Evolutionary conservation across 2,888 invertebrate species (phyloP), one percentile per base, ranked within the genome.

Genomic region (Hydroisotoma schaefferi): DNA sequence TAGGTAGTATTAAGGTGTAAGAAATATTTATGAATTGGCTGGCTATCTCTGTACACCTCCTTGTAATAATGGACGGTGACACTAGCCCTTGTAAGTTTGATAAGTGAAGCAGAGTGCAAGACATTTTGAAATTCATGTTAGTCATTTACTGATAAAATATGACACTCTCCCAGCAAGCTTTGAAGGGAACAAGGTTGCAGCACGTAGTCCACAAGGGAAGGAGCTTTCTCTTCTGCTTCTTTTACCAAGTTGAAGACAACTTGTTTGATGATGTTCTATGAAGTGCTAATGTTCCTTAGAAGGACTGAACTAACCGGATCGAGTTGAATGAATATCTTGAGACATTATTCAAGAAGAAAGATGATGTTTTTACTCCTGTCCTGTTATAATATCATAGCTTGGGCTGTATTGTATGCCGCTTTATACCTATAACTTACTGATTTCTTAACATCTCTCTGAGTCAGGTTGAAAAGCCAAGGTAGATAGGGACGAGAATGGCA

Each of bases 261-360:
- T 51, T 57, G 57, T 57, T 57, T 57, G 57, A 57, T 27, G 55
- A 49, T 49, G 49, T 46, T 40, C 33, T 63, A 55, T 55, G 57
- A 63, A 63, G 59, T 63, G 63, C 56, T 63, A 63, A 63, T 61
- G 51, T 40, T 15, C 25, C 29, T 55, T 40, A 26, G 40, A 40
- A 40, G 40, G 15, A 40, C n/a, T n/a, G n/a, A n/a, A n/a, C 26
- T 27, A 22, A 43, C 20, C 52, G 8, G 27, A 22, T 20, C 25
- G 22, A 33, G 2, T 28, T 53, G 18, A 38, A 20, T 25, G 40
- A 22, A 25, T 38, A 22, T 53, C 20, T 48, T 29, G 23, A 43
- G n/a, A 22, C 43, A 18, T 43, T 18, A 43, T 55, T 60, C 51
- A 60, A 55, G 60, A 55, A 46, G n/a, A 26, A 26, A 23, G 8